These are phyloP conservation scores for Trichomalopsis sarcophagae DNA, from an alignment of 1,140 invertebrate genomes.

Conservation along the genomic window DNA sequence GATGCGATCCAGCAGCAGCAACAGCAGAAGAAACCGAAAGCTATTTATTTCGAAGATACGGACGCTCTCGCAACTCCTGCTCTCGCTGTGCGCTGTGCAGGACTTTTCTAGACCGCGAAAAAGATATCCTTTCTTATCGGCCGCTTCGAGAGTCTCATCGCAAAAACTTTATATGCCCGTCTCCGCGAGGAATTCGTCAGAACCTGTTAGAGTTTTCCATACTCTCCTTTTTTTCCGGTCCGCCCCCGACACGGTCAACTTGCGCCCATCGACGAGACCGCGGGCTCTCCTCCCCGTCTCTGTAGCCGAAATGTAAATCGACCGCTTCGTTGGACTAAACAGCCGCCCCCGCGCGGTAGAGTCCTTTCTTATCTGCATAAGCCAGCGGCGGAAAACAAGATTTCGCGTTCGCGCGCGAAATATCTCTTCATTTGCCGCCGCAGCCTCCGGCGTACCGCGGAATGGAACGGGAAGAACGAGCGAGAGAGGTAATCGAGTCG, in stretches of 20 bases:
- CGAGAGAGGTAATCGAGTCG: slow-evolving; percentile 34
- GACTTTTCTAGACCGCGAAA: slow-evolving; percentile 10
- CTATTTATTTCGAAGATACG: slow-evolving; percentile 50
- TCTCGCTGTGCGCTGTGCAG: not conserved
- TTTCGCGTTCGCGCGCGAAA: not conserved
- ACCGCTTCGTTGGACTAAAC: slow-evolving; percentile 69
- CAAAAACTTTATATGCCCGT: slow-evolving; percentile 12
- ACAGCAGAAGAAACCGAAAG: slow-evolving; percentile 48
- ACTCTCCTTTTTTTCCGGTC: not conserved
- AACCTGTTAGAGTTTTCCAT: not conserved
- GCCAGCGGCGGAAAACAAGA: slow-evolving; percentile 10
- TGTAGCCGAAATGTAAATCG: slow-evolving; percentile 71
- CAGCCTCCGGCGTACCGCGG: not conserved
- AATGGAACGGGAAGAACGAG: not conserved
- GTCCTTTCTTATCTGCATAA: slow-evolving; percentile 22
- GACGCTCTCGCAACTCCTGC: not conserved
- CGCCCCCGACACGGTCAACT: not conserved
- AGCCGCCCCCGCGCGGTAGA: slow-evolving; percentile 52
- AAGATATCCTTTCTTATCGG: slow-evolving; percentile 42
- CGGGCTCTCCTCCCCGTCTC: not conserved
- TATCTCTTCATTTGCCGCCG: slow-evolving; percentile 19
- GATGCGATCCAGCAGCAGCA: not conserved
- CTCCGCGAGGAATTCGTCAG: not conserved
- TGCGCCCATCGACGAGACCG: not conserved
- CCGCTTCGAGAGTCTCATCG: slow-evolving; percentile 19